phyloP scores from a whole-genome alignment of 1,140 invertebrate genomes.

The Leptopilina clavipes region DNA sequence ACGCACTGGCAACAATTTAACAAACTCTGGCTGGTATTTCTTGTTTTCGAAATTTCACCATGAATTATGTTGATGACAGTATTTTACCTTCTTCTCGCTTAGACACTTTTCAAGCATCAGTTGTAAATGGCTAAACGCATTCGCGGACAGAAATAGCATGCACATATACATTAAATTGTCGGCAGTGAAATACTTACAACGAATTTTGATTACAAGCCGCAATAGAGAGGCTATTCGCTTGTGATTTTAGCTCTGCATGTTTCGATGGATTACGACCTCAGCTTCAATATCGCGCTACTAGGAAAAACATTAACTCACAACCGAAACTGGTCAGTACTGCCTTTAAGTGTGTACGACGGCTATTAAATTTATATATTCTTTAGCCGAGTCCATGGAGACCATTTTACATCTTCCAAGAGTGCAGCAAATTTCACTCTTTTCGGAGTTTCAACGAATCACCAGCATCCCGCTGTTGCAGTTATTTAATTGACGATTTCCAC shows the following conservation, averaged over 20 bases:
- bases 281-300: slow-evolving; percentile 57
- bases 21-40: not conserved
- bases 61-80: slow-evolving; percentile 1
- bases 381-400: slow-evolving; percentile 11
- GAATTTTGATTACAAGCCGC: slow-evolving; percentile 66
- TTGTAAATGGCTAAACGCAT: slow-evolving; percentile 40
- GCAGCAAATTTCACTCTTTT: slow-evolving; percentile 25
- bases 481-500: slow-evolving; percentile 16
- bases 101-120: not conserved
- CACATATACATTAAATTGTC: slow-evolving; percentile 37
- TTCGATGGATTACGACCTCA: slow-evolving; percentile 47
- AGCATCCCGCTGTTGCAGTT: slow-evolving; percentile 9
- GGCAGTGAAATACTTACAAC: slow-evolving; percentile 41
- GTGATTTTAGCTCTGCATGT: slow-evolving; percentile 45
- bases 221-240: slow-evolving; percentile 37
- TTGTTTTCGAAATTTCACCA: not conserved
- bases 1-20: slow-evolving; percentile 6
- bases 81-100: not conserved
- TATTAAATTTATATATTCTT: slow-evolving; percentile 65
- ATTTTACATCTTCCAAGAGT: slow-evolving; percentile 25
- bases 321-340: slow-evolving; percentile 58
- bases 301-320: slow-evolving; percentile 65
- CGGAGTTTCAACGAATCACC: slow-evolving; percentile 6
- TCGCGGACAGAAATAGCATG: slow-evolving; percentile 36
- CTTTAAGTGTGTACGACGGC: slow-evolving; percentile 56